Percentiles rank a stretch among this genome's conserved stretches.
Evolutionary conservation across 2,888 invertebrate species (phyloP).

Genomic region (Rutpela maculata): DNA sequence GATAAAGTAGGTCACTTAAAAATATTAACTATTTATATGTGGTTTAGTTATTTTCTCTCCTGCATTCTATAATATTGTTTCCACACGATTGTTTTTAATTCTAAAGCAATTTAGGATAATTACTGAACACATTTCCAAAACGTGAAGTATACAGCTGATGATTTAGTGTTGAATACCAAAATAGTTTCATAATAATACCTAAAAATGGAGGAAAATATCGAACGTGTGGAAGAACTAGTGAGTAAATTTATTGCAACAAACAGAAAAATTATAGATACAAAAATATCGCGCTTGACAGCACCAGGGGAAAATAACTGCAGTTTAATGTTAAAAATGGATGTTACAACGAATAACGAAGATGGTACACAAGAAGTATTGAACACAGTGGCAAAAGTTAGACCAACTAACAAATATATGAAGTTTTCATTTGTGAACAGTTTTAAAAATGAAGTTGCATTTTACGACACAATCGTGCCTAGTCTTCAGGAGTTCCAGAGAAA

Average conservation of each 20-base stretch:
- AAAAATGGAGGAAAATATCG: conserved; percentile 23
- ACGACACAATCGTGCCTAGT: conserved; percentile 72
- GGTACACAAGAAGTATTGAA: conserved; percentile 36
- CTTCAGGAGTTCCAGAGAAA: conserved; percentile 72
- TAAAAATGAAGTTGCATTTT: conserved; percentile 75
- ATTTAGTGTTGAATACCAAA: no score
- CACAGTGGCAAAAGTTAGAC: conserved; percentile 51
- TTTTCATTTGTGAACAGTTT: conserved; percentile 75
- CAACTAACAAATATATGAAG: conserved; percentile 56
- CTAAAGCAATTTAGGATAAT: background rate
- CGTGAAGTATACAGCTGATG: no score
- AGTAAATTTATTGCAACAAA: background rate
- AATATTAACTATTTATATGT: no score
- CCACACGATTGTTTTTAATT: background rate
- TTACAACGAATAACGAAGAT: conserved; percentile 20
- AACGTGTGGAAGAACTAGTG: background rate
- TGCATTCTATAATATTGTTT: no score
- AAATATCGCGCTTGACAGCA: conserved; percentile 34
- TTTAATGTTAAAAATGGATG: conserved; percentile 47
- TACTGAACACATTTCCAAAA: background rate
- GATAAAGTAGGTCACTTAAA: background rate
- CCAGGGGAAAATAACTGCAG: conserved; percentile 49
- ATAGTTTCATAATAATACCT: background rate
- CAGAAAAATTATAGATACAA: background rate
- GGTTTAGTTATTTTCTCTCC: no score